These are phyloP conservation scores for Micromesistius poutassou DNA, from an alignment of 2,797 vertebrate genomes.

Conservation along the genomic window DNA sequence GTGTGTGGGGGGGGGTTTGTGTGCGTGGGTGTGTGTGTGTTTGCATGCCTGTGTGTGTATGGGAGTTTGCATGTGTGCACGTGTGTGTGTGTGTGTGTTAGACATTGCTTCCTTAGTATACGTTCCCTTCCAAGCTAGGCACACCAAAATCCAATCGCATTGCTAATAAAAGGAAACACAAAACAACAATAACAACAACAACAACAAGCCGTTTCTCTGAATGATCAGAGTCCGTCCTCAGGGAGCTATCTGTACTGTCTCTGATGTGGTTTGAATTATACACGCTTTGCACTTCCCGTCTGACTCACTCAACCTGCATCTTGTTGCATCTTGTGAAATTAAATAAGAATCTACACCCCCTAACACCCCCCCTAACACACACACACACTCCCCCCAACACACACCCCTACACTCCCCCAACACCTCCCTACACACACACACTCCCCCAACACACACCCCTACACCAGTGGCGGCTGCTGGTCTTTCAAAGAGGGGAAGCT, in stretches of 20 bases:
- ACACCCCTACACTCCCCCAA: not conserved
- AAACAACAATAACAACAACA: not conserved
- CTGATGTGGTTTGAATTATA: not conserved
- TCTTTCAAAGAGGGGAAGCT: too few relatives aligned
- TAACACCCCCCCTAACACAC: not conserved
- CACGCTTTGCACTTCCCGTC: not conserved
- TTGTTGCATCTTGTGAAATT: too few relatives aligned
- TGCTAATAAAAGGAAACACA: not conserved
- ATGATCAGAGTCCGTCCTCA: not conserved
- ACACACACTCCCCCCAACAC: not conserved
- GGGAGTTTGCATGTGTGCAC: not conserved
- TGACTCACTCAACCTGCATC: too few relatives aligned
- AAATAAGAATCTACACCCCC: not conserved
- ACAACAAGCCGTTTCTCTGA: not conserved
- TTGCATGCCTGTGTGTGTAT: too few relatives aligned
- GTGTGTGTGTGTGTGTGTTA: not conserved
- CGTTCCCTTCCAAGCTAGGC: not conserved
- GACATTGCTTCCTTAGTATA: not conserved
- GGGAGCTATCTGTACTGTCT: not conserved
- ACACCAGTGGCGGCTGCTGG: too few relatives aligned
- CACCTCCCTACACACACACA: too few relatives aligned
- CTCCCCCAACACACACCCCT: conserved; percentile 3
- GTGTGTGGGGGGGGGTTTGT: too few relatives aligned
- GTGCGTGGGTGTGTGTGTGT: too few relatives aligned
- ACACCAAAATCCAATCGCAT: not conserved